These are phyloP conservation scores for Achroia grisella DNA, from an alignment of 1,140 invertebrate species.

Conservation along the genomic window DNA sequence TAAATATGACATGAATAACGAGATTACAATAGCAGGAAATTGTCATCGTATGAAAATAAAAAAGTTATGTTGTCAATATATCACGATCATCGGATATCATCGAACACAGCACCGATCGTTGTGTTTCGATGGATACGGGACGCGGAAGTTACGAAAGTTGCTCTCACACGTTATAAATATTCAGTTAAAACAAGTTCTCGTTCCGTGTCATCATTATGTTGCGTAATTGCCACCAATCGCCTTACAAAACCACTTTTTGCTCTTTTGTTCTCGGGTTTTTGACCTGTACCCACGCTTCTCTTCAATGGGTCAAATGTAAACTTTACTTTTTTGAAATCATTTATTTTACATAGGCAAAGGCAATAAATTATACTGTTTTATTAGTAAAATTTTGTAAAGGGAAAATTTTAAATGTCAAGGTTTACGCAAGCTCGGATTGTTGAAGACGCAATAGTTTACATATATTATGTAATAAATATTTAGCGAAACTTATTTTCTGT, in stretches of 20 bases:
- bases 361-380: neutral
- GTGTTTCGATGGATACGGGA: neutral
- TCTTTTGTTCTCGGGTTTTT: slow-evolving; percentile 8
- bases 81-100: no score
- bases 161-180: slow-evolving; percentile 21
- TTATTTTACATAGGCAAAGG: neutral
- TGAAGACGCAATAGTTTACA: slow-evolving; percentile 29
- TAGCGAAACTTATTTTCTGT: slow-evolving; percentile 55
- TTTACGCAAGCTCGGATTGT: slow-evolving; percentile 47
- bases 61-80: no score
- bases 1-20: no score
- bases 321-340: no score
- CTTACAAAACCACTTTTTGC: slow-evolving; percentile 6
- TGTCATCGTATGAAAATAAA: no score
- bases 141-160: slow-evolving; percentile 21
- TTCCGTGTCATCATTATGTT: slow-evolving; percentile 12
- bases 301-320: slow-evolving; percentile 2
- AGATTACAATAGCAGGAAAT: no score
- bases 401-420: slow-evolving; percentile 53
- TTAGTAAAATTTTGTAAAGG: slow-evolving; percentile 12
- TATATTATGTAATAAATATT: slow-evolving; percentile 53
- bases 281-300: slow-evolving; percentile 2
- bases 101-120: no score
- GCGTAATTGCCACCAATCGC: slow-evolving; percentile 1
- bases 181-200: slow-evolving; percentile 13